Evolutionary conservation across 2,888 invertebrate genomes (phyloP).

Genomic region (Hedya salicella): DNA sequence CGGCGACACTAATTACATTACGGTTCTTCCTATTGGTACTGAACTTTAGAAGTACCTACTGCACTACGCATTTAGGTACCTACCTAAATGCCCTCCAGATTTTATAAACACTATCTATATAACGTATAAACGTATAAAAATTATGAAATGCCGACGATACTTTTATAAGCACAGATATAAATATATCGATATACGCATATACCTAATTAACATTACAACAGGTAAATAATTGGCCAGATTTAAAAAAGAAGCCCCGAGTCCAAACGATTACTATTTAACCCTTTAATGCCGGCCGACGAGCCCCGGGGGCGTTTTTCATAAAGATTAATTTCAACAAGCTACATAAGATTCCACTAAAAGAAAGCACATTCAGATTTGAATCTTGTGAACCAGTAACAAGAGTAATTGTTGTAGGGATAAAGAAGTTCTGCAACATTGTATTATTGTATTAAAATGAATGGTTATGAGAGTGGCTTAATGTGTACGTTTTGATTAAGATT

Average conservation of each 20-base stretch:
- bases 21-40: too few relatives aligned
- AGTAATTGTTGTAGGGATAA: background rate
- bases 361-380: background rate
- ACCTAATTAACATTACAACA: too few relatives aligned
- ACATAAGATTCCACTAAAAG: background rate
- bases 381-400: background rate
- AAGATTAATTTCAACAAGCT: constrained; percentile 35
- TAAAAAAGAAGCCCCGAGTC: constrained; percentile 9
- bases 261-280: constrained; percentile 34
- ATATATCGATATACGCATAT: too few relatives aligned
- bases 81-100: too few relatives aligned
- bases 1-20: too few relatives aligned
- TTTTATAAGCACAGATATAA: too few relatives aligned
- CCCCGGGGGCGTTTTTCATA: constrained; percentile 38
- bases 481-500: constrained; percentile 33
- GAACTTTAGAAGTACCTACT: too few relatives aligned
- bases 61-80: too few relatives aligned
- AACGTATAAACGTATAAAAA: too few relatives aligned
- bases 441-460: constrained; percentile 25
- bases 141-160: too few relatives aligned
- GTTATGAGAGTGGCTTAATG: constrained; percentile 27
- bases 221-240: constrained; percentile 3
- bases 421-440: constrained; percentile 21
- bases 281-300: constrained; percentile 19
- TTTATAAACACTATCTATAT: too few relatives aligned